Evolutionary conservation across 2,888 invertebrate species (phyloP).

Genomic region (Polydesmus complanatus): DNA sequence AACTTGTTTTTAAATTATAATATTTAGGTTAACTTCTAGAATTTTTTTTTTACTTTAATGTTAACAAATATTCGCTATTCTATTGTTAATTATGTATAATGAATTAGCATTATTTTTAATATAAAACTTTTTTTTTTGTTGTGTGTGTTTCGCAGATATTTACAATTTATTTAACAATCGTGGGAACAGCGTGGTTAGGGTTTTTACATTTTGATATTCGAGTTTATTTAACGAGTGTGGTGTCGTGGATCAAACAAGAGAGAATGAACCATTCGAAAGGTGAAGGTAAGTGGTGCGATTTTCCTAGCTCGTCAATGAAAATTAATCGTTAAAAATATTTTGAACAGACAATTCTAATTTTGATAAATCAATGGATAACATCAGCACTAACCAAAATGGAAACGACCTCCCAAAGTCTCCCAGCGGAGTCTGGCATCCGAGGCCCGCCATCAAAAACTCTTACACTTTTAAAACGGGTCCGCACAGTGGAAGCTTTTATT

Average conservation of each 20-base stretch:
- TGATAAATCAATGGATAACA: constrained; percentile 1
- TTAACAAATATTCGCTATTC: no score
- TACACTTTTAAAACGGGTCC: constrained; percentile 46
- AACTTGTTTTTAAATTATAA: no score
- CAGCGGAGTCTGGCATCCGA: not conserved
- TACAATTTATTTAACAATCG: constrained; percentile 42
- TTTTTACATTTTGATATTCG: constrained; percentile 49
- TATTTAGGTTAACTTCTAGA: no score
- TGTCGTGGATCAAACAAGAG: constrained; percentile 13
- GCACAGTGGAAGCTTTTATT: constrained; percentile 57
- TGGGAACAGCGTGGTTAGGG: constrained; percentile 47
- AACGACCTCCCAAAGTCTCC: constrained; percentile 2
- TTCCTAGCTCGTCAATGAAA: not conserved
- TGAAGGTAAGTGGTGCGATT: not conserved
- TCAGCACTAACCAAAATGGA: constrained; percentile 1
- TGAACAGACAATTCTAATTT: constrained; percentile 9
- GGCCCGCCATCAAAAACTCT: constrained; percentile 14
- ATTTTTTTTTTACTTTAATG: no score
- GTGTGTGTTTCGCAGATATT: constrained; percentile 41
- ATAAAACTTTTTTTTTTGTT: no score
- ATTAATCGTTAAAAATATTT: not conserved
- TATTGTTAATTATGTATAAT: no score
- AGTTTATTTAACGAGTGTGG: constrained; percentile 32
- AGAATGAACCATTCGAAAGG: constrained; percentile 1
- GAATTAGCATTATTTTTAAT: no score